These are phyloP conservation scores for Mimas tiliae DNA, from an alignment of 2,888 invertebrate species.

Conservation along the genomic window DNA sequence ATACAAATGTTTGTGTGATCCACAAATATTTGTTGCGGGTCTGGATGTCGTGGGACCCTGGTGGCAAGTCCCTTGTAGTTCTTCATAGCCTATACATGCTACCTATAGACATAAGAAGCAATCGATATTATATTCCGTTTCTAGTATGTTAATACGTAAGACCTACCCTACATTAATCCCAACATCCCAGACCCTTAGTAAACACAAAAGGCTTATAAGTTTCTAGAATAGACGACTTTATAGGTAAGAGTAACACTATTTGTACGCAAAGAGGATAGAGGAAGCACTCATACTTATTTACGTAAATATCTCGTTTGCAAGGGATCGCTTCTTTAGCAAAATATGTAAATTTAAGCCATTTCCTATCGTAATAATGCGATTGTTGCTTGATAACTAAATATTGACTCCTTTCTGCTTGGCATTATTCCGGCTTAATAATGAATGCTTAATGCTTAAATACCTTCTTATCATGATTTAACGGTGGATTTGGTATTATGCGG, in stretches of 20 bases:
- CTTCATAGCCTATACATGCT: too few species aligned
- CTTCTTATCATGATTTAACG: too few species aligned
- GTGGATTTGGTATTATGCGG: too few species aligned
- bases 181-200: background rate
- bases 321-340: background rate
- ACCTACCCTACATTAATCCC: background rate
- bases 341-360: background rate
- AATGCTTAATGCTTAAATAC: too few species aligned
- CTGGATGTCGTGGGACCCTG: too few species aligned
- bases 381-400: too few species aligned
- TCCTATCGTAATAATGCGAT: background rate
- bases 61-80: too few species aligned
- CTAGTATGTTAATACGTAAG: conserved; percentile 1
- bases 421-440: too few species aligned
- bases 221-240: background rate
- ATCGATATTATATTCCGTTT: background rate
- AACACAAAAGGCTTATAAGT: conserved; percentile 7
- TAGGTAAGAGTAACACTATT: conserved; percentile 13
- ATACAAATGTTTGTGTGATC: too few species aligned
- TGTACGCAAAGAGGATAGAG: background rate
- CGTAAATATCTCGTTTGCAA: background rate
- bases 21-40: too few species aligned
- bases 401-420: too few species aligned
- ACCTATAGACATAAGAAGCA: too few species aligned
- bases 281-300: background rate